Base-by-base conservation (phyloP, 2,113 vertebrate species). In the Labrus mixtus region DNA sequence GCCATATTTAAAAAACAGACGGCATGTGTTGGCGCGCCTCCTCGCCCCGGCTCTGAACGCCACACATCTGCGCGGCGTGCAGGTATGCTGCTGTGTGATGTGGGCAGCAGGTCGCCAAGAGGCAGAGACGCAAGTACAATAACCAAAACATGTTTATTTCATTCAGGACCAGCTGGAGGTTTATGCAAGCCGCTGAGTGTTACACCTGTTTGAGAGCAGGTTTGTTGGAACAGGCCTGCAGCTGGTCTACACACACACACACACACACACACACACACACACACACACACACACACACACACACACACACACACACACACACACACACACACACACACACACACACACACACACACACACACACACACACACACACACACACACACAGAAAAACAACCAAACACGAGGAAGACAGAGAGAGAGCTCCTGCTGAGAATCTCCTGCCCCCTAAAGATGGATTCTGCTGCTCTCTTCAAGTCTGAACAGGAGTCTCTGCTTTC, bases 1-100 rank as follows among this genome's bases (percentile, higher is more conserved):
- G 73, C 45, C 80, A 73, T 76, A 71, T 80, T 76, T 76, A 36
- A 65, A 65, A 62, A 72, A 69, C 55, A 74, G 69, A 71, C 68
- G 79, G 73, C 46, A 0, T 23, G 4, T 0, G 12, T 36, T 33
- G 22, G 46, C 19, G 29, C 23, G 48, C 20, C n/a, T n/a, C 39
- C 39, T 39, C 13, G 2, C 46, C 6, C 29, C 53, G 16, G 13
- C n/a, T 76, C 19, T 68, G 61, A 61, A 61, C 8, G 39, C 23
- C 19, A 20, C 62, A 60, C 88, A 82, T 86, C 69, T 78, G 22
- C 48, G 1, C 37, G 36, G 60, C 5, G 3, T 15, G 75, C 33
- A 37, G 70, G 33, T 51, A 45, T n/a, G 13, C 10, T 15, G 67
- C 43, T 76, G 57, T 23, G 54, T 36, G 48, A 81, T 16, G 22